Conservation (phyloP, 2,888 invertebrate species). For the Aspidiotus destructor region DNA sequence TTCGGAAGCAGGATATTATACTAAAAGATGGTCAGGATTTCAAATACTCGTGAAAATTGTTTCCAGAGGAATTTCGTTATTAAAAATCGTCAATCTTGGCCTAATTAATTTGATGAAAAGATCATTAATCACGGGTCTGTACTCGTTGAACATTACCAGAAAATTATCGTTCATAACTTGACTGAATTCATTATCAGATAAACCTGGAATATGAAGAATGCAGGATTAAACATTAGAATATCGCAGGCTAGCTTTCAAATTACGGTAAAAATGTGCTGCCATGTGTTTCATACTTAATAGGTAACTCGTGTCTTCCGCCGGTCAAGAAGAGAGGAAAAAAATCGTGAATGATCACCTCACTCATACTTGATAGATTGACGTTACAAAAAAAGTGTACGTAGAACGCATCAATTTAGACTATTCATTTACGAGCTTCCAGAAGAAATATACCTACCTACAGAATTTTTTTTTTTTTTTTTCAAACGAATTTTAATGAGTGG, state of each 20-base stretch:
- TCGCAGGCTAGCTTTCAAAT: neutral
- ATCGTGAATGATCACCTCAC: too few species aligned
- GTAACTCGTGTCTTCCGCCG: too few species aligned
- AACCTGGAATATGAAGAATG: neutral
- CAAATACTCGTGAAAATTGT: constrained; percentile 13
- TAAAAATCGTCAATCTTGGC: constrained; percentile 7
- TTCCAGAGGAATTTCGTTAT: constrained; percentile 13
- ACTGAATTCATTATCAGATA: constrained; percentile 7
- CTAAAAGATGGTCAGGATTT: neutral
- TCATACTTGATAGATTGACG: too few species aligned
- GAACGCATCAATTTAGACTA: too few species aligned
- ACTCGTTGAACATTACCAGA: constrained; percentile 13
- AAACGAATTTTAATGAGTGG: too few species aligned
- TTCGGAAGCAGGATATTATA: neutral
- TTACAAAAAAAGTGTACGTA: too few species aligned
- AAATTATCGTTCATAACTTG: constrained; percentile 10
- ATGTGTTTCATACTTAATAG: too few species aligned
- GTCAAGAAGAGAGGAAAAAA: too few species aligned
- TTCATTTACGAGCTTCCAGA: too few species aligned
- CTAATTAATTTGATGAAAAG: neutral
- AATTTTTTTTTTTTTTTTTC: neutral
- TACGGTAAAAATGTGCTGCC: too few species aligned
- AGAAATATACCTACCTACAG: too few species aligned
- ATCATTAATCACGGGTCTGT: constrained; percentile 3
- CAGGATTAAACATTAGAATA: neutral